Evolutionary conservation across 2,113 vertebrate genomes (phyloP).

Genomic region (Siphamia tubifer): DNA sequence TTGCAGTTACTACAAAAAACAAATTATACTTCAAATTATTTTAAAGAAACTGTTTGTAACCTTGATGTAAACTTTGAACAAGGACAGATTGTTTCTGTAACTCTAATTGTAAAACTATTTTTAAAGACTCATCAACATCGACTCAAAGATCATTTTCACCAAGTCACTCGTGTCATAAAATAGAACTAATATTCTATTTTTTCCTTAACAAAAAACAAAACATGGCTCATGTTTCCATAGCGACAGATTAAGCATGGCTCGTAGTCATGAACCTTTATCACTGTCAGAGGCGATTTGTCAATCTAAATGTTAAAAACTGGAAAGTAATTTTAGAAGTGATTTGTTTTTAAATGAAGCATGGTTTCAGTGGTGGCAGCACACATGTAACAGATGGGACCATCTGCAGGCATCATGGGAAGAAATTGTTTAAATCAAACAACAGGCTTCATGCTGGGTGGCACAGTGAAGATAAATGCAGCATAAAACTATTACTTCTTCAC

Average conservation of each 20-base stretch:
- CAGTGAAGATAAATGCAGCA: background rate
- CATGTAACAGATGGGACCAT: background rate
- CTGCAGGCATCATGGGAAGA: background rate
- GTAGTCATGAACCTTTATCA: background rate
- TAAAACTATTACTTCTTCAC: background rate
- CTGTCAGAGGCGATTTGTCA: background rate
- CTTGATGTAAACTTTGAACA: too few relatives aligned
- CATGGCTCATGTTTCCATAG: background rate
- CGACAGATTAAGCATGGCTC: background rate
- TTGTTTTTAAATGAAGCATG: background rate
- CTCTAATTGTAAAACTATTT: too few relatives aligned
- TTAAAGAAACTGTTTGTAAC: too few relatives aligned
- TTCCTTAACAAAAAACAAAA: background rate
- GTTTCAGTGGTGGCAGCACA: background rate
- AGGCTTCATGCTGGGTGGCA: background rate
- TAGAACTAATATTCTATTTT: too few relatives aligned
- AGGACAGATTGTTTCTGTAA: too few relatives aligned
- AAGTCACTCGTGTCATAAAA: too few relatives aligned
- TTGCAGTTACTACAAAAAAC: too few relatives aligned
- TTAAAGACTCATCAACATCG: too few relatives aligned
- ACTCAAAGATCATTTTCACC: too few relatives aligned
- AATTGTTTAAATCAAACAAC: background rate
- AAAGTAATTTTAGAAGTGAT: background rate
- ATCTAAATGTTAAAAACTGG: background rate
- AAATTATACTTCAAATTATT: too few relatives aligned